Evolutionary conservation across 2,797 vertebrate species (phyloP).

Genomic region (Coreius guichenoti): DNA sequence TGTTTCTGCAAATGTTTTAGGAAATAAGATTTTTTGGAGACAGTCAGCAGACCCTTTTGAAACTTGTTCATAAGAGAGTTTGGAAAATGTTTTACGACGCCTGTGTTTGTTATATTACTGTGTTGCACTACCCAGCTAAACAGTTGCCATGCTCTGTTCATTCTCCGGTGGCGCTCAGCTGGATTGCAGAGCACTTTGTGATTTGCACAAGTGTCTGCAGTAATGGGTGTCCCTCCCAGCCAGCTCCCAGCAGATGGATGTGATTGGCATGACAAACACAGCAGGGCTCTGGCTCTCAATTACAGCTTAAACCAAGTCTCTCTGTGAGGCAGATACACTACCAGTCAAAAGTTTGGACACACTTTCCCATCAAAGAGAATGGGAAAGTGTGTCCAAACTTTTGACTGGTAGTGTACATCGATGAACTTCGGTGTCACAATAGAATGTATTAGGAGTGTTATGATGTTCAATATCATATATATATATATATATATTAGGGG

Average conservation of each 20-base stretch:
- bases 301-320: conserved; percentile 62
- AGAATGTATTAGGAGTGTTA: conserved; percentile 26
- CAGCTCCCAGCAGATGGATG: conserved; percentile 61
- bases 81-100: not conserved
- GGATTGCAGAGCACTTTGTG: conserved; percentile 65
- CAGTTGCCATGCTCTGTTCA: conserved; percentile 40
- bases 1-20: conserved; percentile 1
- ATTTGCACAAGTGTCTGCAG: conserved; percentile 65
- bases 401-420: no score
- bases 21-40: not conserved
- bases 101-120: conserved; percentile 29
- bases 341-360: no score
- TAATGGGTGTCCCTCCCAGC: conserved; percentile 64
- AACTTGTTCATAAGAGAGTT: not conserved
- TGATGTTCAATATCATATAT: conserved; percentile 33
- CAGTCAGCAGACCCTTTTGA: not conserved
- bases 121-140: conserved; percentile 32
- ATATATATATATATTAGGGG: no score
- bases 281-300: conserved; percentile 68
- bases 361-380: no score
- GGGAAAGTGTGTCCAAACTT: no score
- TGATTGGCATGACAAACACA: conserved; percentile 69
- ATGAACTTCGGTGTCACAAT: conserved; percentile 34
- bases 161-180: conserved; percentile 61
- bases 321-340: conserved; percentile 52